Percentiles rank a stretch among this genome's conserved stretches.
Evolutionary conservation across 2,797 vertebrate genomes (phyloP).

Genomic region (Craterocephalus amniculus): DNA sequence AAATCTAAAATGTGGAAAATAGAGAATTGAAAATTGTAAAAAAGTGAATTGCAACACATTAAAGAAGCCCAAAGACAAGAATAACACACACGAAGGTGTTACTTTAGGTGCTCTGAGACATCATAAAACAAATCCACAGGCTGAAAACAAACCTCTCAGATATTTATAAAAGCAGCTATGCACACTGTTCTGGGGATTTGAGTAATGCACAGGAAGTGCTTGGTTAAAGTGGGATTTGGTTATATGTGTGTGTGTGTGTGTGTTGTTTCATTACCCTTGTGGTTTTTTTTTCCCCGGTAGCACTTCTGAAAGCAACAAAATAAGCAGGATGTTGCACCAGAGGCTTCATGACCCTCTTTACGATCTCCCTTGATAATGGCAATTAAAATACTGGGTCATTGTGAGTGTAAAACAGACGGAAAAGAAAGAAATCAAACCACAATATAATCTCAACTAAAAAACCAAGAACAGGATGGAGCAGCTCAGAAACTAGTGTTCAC

Average conservation of each 20-base stretch:
- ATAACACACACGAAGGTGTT: slow-evolving; percentile 12
- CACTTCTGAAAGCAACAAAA: slow-evolving; percentile 63
- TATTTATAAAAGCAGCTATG: slow-evolving; percentile 52
- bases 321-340: slow-evolving; percentile 65
- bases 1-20: slow-evolving; percentile 8
- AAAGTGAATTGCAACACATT: background rate
- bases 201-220: slow-evolving; percentile 49
- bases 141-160: slow-evolving; percentile 65
- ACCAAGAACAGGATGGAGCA: slow-evolving; percentile 18
- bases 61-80: slow-evolving; percentile 11
- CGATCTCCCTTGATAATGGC: slow-evolving; percentile 70
- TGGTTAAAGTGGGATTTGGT: slow-evolving; percentile 55
- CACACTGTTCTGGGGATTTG: slow-evolving; percentile 42
- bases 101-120: slow-evolving; percentile 33
- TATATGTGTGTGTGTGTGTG: slow-evolving; percentile 32
- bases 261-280: slow-evolving; percentile 61
- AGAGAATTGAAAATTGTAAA: background rate
- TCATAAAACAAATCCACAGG: slow-evolving; percentile 56
- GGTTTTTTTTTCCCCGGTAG: slow-evolving; percentile 46
- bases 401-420: slow-evolving; percentile 47
- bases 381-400: slow-evolving; percentile 77
- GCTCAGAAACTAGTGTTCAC: slow-evolving; percentile 40
- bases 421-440: slow-evolving; percentile 31
- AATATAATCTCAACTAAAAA: slow-evolving; percentile 36
- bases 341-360: slow-evolving; percentile 74